Evolutionary conservation across 2,113 vertebrate genomes (phyloP).

Genomic region (Seriola quinqueradiata): DNA sequence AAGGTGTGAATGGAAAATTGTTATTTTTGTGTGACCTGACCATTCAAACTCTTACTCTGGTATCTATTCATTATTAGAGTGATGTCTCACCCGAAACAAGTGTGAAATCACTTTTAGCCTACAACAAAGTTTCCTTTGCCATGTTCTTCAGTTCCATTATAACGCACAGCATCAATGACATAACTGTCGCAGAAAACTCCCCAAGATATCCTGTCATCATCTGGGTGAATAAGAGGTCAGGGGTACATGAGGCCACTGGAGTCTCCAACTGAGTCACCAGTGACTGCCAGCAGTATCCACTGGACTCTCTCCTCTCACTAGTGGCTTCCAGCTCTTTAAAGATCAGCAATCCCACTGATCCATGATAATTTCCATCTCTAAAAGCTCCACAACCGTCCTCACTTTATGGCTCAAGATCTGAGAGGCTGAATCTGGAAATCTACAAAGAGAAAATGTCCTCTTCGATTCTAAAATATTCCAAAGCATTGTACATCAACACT

Average conservation of each 20-base stretch:
- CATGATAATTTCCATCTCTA: conserved; percentile 64
- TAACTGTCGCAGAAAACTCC: conserved; percentile 20
- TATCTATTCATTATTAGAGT: background rate
- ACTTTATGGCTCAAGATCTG: conserved; percentile 72
- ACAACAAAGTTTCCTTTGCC: background rate
- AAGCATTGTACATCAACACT: conserved; percentile 56
- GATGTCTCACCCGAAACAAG: background rate
- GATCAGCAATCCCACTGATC: conserved; percentile 60
- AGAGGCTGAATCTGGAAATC: conserved; percentile 60
- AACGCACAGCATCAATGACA: conserved; percentile 18
- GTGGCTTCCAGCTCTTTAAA: conserved; percentile 69
- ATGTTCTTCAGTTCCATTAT: conserved; percentile 23
- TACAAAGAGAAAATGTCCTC: conserved; percentile 70
- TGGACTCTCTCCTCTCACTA: conserved; percentile 39
- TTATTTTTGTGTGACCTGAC: background rate
- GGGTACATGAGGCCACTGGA: conserved; percentile 52
- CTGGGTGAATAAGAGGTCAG: conserved; percentile 17
- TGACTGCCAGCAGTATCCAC: conserved; percentile 33
- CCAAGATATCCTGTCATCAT: conserved; percentile 13
- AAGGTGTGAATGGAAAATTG: background rate
- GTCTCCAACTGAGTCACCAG: conserved; percentile 25
- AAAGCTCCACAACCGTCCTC: conserved; percentile 36
- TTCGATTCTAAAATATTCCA: conserved; percentile 47
- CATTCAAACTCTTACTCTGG: background rate
- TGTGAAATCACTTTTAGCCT: background rate